Evolutionary conservation across 2,113 vertebrate species (phyloP).

Genomic region (Variabilichromis moorii): DNA sequence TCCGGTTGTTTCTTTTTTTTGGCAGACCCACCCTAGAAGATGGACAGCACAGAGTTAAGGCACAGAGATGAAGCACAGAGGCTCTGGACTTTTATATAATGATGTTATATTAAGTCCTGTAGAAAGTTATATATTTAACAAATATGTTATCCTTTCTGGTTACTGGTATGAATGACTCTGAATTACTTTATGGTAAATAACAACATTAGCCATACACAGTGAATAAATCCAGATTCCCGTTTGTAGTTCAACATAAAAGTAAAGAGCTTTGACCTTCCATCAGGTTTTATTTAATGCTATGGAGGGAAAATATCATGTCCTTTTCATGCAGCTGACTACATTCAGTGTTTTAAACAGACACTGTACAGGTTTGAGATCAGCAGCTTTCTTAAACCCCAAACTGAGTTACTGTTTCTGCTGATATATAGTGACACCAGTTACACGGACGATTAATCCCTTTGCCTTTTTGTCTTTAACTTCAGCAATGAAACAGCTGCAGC

Average conservation of each 20-base stretch:
- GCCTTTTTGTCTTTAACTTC: background rate
- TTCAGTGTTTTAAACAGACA: background rate
- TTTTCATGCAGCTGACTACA: background rate
- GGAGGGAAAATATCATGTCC: background rate
- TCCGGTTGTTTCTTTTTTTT: background rate
- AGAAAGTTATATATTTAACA: background rate
- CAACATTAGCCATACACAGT: background rate
- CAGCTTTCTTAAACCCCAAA: background rate
- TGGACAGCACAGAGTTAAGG: background rate
- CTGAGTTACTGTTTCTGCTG: background rate
- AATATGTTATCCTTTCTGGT: background rate
- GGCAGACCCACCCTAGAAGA: background rate
- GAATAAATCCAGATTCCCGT: background rate
- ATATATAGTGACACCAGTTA: background rate
- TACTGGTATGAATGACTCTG: background rate
- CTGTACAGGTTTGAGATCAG: background rate
- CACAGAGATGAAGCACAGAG: background rate
- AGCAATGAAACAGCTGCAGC: background rate
- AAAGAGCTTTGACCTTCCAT: background rate
- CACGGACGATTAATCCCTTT: background rate
- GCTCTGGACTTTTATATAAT: background rate
- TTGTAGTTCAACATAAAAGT: background rate
- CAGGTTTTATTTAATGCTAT: background rate
- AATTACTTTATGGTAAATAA: background rate
- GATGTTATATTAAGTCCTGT: background rate